Evolutionary conservation across 2,113 vertebrate genomes (phyloP).

Genomic region (Stigmatopora argus): DNA sequence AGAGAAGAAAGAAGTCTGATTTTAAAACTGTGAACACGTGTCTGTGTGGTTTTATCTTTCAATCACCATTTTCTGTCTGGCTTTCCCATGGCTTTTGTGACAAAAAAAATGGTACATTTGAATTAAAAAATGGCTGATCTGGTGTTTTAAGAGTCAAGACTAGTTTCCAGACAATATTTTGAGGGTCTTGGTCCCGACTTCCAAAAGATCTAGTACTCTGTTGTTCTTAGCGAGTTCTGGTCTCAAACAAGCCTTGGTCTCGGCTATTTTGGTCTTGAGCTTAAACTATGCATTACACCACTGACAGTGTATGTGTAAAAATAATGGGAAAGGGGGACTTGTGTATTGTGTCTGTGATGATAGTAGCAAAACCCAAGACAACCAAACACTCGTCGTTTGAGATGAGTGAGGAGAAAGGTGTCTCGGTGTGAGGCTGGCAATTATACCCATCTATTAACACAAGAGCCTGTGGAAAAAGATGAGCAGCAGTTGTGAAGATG

Average conservation of each 20-base stretch:
- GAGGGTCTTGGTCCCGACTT: no score
- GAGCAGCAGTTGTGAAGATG: constrained; percentile 63
- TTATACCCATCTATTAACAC: constrained; percentile 82
- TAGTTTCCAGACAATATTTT: no score
- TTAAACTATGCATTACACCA: no score
- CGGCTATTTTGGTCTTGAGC: no score
- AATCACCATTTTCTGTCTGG: constrained; percentile 29
- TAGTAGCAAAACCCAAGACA: constrained; percentile 45
- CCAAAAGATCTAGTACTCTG: no score
- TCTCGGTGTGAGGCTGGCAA: constrained; percentile 67
- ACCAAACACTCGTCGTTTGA: constrained; percentile 42
- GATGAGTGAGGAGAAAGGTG: constrained; percentile 53
- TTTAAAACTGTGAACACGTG: constrained; percentile 57
- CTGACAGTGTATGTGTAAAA: constrained; percentile 23
- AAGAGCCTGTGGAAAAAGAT: constrained; percentile 65
- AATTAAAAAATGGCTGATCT: no score
- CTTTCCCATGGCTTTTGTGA: constrained; percentile 17
- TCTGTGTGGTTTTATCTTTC: constrained; percentile 43
- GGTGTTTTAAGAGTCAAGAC: no score
- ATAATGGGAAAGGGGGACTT: constrained; percentile 54
- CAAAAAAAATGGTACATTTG: background rate
- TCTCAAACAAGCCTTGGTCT: no score
- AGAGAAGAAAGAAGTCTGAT: no score
- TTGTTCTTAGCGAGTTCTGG: no score
- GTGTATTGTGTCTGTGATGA: constrained; percentile 57